Percentiles rank a stretch among this genome's conserved stretches.
These are phyloP conservation scores for Daphoenositta chrysoptera DNA, from an alignment of 2,113 vertebrate genomes.

Conservation along the genomic window DNA sequence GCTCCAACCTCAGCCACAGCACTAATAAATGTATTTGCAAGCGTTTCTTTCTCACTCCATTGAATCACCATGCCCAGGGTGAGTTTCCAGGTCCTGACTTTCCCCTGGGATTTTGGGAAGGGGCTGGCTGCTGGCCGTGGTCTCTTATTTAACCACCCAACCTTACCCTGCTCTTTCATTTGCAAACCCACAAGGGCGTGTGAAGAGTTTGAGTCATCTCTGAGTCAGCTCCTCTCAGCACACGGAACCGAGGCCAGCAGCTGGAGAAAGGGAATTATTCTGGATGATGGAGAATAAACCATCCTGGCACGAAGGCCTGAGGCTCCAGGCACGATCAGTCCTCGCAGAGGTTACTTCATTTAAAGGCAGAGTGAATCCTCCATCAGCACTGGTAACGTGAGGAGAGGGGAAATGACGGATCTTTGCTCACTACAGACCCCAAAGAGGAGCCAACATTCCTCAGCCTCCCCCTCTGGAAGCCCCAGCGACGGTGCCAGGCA, in stretches of 20 bases:
- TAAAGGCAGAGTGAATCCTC: background rate
- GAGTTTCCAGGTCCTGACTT: background rate
- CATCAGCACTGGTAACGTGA: background rate
- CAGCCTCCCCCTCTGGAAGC: background rate
- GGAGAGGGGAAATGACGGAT: background rate
- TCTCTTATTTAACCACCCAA: background rate
- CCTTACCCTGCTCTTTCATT: background rate
- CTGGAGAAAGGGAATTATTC: background rate
- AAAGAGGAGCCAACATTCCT: background rate
- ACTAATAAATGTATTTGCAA: background rate
- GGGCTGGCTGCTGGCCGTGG: background rate
- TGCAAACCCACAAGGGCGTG: background rate
- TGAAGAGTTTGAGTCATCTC: background rate
- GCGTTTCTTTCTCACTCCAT: background rate
- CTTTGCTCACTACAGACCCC: accelerated
- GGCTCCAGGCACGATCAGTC: background rate
- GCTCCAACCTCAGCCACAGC: background rate
- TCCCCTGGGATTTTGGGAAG: background rate
- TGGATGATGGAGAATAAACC: background rate
- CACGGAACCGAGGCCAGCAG: background rate
- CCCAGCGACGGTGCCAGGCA: accelerated
- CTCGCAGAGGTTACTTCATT: background rate
- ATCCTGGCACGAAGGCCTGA: background rate
- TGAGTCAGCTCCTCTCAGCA: background rate
- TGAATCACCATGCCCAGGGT: background rate